These are phyloP conservation scores for Argya squamiceps DNA, from an alignment of 2,797 vertebrate species.

Conservation along the genomic window DNA sequence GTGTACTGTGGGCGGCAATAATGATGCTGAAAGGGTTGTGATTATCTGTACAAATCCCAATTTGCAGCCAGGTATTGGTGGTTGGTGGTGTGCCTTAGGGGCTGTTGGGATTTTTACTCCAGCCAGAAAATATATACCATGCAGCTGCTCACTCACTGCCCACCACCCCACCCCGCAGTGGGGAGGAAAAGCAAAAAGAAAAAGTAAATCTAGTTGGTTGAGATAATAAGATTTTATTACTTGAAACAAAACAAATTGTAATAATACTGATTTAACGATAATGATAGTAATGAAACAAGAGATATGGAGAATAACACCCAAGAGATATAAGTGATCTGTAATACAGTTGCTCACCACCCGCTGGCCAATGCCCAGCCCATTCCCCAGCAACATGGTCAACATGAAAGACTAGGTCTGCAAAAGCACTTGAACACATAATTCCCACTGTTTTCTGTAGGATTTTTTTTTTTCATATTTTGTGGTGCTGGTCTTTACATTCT, in stretches of 20 bases:
- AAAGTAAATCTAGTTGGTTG: background rate
- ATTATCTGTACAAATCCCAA: background rate
- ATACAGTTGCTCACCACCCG: background rate
- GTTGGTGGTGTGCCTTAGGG: background rate
- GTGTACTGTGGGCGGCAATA: background rate
- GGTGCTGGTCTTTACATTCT: background rate
- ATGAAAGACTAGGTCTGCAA: background rate
- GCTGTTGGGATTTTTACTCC: background rate
- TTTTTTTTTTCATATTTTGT: background rate
- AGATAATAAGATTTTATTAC: background rate
- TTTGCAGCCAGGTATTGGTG: background rate
- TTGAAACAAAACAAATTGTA: background rate
- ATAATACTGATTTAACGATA: background rate
- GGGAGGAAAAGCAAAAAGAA: background rate
- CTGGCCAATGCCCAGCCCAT: too few species aligned
- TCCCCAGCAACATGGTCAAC: background rate
- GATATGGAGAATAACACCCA: background rate
- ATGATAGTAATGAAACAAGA: background rate
- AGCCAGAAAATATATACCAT: background rate
- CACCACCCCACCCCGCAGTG: accelerated
- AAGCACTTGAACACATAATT: background rate
- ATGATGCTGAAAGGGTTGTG: background rate
- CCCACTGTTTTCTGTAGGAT: background rate
- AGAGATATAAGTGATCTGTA: background rate
- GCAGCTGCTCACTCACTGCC: background rate